Evolutionary conservation across 2,888 invertebrate genomes (phyloP).

Genomic region (Acrobasis consociella): DNA sequence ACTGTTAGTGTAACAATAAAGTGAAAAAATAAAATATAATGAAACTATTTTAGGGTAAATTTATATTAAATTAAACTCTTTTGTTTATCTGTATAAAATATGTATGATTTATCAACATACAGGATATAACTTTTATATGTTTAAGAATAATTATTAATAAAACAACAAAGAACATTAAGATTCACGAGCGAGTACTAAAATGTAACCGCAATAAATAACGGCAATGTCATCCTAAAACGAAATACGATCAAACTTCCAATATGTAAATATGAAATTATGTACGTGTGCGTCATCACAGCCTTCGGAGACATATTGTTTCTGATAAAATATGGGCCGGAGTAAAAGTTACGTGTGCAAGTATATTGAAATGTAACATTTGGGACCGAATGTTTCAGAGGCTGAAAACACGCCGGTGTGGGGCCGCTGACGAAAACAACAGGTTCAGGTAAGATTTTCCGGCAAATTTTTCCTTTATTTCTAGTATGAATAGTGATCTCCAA

Average conservation of each 20-base stretch:
- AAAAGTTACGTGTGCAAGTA: slow-evolving; percentile 65
- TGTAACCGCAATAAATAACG: not conserved
- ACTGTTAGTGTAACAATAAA: too few relatives aligned
- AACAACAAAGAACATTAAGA: not conserved
- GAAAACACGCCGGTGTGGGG: slow-evolving; percentile 51
- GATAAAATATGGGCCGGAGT: slow-evolving; percentile 58
- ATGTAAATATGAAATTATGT: slow-evolving; percentile 21
- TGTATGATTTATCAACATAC: too few relatives aligned
- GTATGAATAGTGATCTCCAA: not conserved
- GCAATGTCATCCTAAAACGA: not conserved
- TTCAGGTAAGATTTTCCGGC: slow-evolving; percentile 43
- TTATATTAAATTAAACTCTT: too few relatives aligned
- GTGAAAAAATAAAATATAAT: too few relatives aligned
- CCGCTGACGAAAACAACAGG: slow-evolving; percentile 42
- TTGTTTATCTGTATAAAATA: too few relatives aligned
- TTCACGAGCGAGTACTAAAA: not conserved
- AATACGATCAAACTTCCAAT: slow-evolving; percentile 14
- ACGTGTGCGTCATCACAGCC: slow-evolving; percentile 34
- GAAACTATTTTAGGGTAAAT: too few relatives aligned
- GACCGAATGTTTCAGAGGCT: slow-evolving; percentile 59
- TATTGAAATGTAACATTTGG: slow-evolving; percentile 76
- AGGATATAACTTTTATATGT: too few relatives aligned
- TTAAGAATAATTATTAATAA: not conserved
- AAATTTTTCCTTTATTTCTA: not conserved
- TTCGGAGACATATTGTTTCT: slow-evolving; percentile 50